phyloP scores from a whole-genome alignment of 2,888 invertebrate species.

The Hypercompe scribonia region DNA sequence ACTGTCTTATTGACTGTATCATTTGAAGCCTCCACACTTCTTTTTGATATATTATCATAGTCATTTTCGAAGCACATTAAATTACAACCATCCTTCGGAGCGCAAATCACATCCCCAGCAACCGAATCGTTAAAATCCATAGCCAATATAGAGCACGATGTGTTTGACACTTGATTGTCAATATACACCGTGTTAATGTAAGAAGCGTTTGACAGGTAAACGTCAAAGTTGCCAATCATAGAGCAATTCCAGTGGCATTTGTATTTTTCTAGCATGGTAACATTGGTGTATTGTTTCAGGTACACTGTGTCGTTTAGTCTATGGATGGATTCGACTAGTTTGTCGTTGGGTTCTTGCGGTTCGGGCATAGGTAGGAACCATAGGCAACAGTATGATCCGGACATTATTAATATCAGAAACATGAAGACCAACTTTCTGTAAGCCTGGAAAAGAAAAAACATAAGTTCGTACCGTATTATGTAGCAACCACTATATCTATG shows the following conservation, averaged over 20 bases:
- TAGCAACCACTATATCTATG: too few relatives aligned
- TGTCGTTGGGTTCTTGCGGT: slow-evolving; percentile 41
- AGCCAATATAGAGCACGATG: slow-evolving; percentile 68
- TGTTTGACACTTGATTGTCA: slow-evolving; percentile 61
- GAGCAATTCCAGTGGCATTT: slow-evolving; percentile 78
- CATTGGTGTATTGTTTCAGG: slow-evolving; percentile 57
- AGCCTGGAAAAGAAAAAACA: slow-evolving; percentile 64
- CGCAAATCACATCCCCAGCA: slow-evolving; percentile 65
- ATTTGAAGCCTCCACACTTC: slow-evolving; percentile 32
- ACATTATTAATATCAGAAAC: slow-evolving; percentile 88
- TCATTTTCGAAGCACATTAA: slow-evolving; percentile 73
- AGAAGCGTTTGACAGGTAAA: slow-evolving; percentile 69
- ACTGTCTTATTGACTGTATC: slow-evolving; percentile 30
- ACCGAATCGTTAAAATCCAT: slow-evolving; percentile 68
- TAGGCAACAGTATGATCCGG: slow-evolving; percentile 89
- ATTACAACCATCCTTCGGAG: slow-evolving; percentile 67
- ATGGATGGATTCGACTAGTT: slow-evolving; percentile 66
- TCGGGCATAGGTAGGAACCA: slow-evolving; percentile 86
- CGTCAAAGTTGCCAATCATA: slow-evolving; percentile 58
- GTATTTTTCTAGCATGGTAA: slow-evolving; percentile 65
- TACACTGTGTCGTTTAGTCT: slow-evolving; percentile 74
- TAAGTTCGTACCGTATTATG: neutral
- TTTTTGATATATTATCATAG: slow-evolving; percentile 38
- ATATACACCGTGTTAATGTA: slow-evolving; percentile 70
- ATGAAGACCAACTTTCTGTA: slow-evolving; percentile 91